A percentile compares a stretch with the other conserved stretches of the same genome.
Evolutionary conservation across 2,113 vertebrate species (phyloP).

Genomic region (Acanthochromis polyacanthus): DNA sequence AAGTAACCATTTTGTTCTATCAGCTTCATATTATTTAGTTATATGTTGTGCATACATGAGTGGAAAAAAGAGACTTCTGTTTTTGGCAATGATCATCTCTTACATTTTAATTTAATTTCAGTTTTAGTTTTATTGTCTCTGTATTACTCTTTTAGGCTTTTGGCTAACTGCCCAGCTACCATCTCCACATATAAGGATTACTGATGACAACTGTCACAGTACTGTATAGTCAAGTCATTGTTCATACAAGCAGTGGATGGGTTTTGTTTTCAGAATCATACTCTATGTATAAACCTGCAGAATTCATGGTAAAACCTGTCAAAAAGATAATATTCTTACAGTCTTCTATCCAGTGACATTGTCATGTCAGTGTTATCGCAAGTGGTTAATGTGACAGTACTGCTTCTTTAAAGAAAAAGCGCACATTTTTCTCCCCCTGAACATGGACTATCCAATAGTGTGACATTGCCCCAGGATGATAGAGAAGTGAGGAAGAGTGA

Average conservation of each 20-base stretch:
- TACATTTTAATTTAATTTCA: no score
- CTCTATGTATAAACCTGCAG: neutral
- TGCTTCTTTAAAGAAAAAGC: neutral
- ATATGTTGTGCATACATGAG: no score
- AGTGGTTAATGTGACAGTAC: neutral
- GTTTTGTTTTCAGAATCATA: no score
- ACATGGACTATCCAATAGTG: neutral
- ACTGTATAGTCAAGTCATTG: no score
- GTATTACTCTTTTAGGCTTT: neutral
- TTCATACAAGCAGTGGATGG: no score
- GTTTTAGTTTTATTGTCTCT: neutral
- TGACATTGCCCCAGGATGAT: conserved; percentile 15
- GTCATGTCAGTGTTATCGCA: neutral
- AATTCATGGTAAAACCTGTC: neutral
- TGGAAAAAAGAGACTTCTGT: no score
- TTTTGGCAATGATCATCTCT: no score
- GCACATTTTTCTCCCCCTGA: neutral
- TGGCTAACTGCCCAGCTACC: no score
- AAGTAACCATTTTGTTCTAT: neutral
- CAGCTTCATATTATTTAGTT: neutral
- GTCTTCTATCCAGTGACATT: neutral
- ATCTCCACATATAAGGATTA: no score
- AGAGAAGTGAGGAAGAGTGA: conserved; percentile 29
- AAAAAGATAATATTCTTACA: neutral
- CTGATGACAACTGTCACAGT: no score